These are phyloP conservation scores for Montipora foliosa DNA, from an alignment of 64 coral and sea anemone species.

Conservation along the genomic window DNA sequence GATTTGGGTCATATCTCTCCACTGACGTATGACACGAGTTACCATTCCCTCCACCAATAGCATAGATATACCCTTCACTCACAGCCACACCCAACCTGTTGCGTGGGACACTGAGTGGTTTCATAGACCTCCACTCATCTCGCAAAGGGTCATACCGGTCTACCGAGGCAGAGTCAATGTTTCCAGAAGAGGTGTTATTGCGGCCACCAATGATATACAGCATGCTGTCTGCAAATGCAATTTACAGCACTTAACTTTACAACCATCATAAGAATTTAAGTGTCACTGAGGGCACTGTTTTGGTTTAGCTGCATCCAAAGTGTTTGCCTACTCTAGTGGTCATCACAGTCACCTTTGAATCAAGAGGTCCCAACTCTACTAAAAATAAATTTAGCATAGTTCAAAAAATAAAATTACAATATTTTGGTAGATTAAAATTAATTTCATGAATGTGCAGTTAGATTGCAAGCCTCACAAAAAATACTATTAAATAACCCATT, in stretches of 20 bases:
- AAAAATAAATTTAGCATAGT: too few species aligned
- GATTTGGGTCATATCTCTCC: conserved; percentile 68
- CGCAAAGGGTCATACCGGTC: conserved; percentile 77
- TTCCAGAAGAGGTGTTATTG: conserved; percentile 71
- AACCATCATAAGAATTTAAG: too few species aligned
- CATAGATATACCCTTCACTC: conserved; percentile 70
- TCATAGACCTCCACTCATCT: conserved; percentile 63
- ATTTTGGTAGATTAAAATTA: too few species aligned
- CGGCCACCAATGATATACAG: conserved; percentile 85
- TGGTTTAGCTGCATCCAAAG: too few species aligned
- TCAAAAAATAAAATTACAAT: too few species aligned
- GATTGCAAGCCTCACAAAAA: too few species aligned
- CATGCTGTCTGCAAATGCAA: conserved; percentile 62
- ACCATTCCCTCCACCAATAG: conserved; percentile 81
- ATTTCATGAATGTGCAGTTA: too few species aligned
- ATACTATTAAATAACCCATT: too few species aligned
- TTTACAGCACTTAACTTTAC: neutral
- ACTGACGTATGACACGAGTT: conserved; percentile 63
- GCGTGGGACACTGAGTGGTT: conserved; percentile 74
- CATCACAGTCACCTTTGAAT: too few species aligned
- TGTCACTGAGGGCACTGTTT: too few species aligned
- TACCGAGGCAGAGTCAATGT: conserved; percentile 72
- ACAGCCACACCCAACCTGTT: conserved; percentile 75
- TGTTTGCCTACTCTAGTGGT: too few species aligned
- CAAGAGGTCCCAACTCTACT: too few species aligned